Percentiles rank a stretch among this genome's conserved stretches.
Conservation (phyloP, 2,888 invertebrate species). For the Meganola albula region DNA sequence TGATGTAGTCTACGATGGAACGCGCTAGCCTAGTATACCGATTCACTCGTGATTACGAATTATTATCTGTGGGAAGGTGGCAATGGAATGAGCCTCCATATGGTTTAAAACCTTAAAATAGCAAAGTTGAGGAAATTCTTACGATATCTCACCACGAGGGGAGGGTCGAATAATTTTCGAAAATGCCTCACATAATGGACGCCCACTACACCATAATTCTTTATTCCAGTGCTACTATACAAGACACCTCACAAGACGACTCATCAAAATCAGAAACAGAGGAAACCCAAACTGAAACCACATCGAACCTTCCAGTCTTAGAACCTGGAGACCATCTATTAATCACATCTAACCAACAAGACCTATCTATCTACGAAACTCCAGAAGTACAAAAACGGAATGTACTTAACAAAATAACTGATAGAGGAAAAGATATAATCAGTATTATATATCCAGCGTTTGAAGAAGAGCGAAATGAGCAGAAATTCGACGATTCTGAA, state of each 20-base stretch:
- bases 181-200: no score
- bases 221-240: slow-evolving; percentile 31
- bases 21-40: no score
- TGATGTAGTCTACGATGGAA: no score
- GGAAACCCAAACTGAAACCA: neutral
- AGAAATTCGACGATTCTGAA: slow-evolving; percentile 64
- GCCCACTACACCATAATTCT: no score
- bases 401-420: slow-evolving; percentile 63
- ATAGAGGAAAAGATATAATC: slow-evolving; percentile 65
- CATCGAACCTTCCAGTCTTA: slow-evolving; percentile 69
- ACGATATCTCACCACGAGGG: no score
- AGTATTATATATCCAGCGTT: slow-evolving; percentile 66
- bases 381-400: slow-evolving; percentile 57
- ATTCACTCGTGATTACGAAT: no score
- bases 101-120: no score
- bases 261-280: slow-evolving; percentile 13
- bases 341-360: slow-evolving; percentile 51
- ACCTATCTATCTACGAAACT: slow-evolving; percentile 36
- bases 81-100: no score
- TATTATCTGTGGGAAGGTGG: no score
- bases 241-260: slow-evolving; percentile 23
- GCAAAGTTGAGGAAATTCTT: no score
- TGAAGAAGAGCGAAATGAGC: slow-evolving; percentile 55
- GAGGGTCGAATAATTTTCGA: no score
- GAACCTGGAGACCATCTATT: slow-evolving; percentile 81